These are phyloP conservation scores for Oxycera nigricornis DNA, from an alignment of 2,888 invertebrate species.

Conservation along the genomic window DNA sequence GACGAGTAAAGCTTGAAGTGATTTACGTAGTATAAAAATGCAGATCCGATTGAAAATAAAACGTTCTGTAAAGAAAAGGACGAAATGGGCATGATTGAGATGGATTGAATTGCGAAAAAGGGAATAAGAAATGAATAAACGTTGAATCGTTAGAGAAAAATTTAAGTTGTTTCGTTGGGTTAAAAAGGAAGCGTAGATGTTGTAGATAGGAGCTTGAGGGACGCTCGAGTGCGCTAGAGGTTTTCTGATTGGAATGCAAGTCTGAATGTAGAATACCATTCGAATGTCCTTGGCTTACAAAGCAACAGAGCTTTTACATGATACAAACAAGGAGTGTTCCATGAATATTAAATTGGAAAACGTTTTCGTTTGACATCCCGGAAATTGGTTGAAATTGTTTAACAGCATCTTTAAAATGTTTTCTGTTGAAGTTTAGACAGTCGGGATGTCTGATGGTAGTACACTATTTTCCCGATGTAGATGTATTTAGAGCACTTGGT, in stretches of 20 bases:
- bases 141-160: background rate
- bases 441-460: no score
- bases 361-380: constrained; percentile 9
- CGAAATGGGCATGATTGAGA: background rate
- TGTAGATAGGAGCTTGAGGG: no score
- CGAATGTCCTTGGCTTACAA: no score
- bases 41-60: constrained; percentile 93
- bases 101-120: no score
- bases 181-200: no score
- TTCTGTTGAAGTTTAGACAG: background rate
- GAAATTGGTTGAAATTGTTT: constrained; percentile 8
- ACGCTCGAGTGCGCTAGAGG: no score
- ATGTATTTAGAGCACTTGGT: no score
- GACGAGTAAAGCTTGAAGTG: constrained; percentile 99
- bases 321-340: background rate
- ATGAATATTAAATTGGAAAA: constrained; percentile 15
- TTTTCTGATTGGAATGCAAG: no score
- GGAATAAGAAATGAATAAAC: background rate
- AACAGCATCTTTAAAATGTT: background rate
- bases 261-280: no score
- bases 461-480: no score
- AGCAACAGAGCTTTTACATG: no score
- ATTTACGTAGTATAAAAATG: constrained; percentile 96
- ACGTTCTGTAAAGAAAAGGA: constrained; percentile 74
- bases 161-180: no score